Conservation (phyloP, 2,888 invertebrate species). For the Dolichomitus sp. region DNA sequence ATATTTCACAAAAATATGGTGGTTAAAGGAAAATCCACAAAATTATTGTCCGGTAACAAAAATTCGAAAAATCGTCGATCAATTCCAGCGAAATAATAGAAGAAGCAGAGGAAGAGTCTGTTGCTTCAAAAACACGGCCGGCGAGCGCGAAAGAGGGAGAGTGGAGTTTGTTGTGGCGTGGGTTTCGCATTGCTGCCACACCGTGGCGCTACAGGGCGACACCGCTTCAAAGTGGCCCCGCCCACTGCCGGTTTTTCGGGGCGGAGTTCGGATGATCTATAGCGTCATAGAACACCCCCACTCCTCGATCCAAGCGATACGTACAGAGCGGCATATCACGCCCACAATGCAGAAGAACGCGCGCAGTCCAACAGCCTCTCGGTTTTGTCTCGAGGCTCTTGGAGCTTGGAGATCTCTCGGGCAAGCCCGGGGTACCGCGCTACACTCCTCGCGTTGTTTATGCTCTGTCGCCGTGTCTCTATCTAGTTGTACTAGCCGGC, state of each 20-base stretch:
- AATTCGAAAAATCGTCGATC: neutral
- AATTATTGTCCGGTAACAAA: neutral
- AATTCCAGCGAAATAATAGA: neutral
- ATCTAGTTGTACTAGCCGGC: slow-evolving; percentile 78
- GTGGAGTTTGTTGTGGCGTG: slow-evolving; percentile 59
- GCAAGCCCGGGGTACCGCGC: slow-evolving; percentile 16
- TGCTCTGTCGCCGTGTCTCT: slow-evolving; percentile 83
- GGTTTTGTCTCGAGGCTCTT: slow-evolving; percentile 37
- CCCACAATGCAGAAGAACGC: slow-evolving; percentile 81
- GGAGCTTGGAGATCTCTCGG: slow-evolving; percentile 45
- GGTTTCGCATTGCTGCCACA: slow-evolving; percentile 65
- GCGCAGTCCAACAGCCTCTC: slow-evolving; percentile 74
- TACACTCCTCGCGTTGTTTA: slow-evolving; percentile 79
- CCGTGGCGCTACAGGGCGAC: slow-evolving; percentile 78
- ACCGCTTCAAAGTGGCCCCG: slow-evolving; percentile 64
- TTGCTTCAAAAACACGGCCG: slow-evolving; percentile 38
- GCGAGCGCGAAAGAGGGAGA: slow-evolving; percentile 20
- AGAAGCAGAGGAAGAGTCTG: neutral
- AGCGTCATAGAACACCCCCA: slow-evolving; percentile 85
- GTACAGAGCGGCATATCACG: slow-evolving; percentile 80
- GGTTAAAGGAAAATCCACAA: neutral
- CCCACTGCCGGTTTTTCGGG: slow-evolving; percentile 73
- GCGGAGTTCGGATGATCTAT: slow-evolving; percentile 85
- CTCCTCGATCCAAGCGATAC: slow-evolving; percentile 70
- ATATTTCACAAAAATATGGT: neutral